These are phyloP conservation scores for Euleptes europaea DNA, from an alignment of 2,113 vertebrate genomes.

Conservation along the genomic window DNA sequence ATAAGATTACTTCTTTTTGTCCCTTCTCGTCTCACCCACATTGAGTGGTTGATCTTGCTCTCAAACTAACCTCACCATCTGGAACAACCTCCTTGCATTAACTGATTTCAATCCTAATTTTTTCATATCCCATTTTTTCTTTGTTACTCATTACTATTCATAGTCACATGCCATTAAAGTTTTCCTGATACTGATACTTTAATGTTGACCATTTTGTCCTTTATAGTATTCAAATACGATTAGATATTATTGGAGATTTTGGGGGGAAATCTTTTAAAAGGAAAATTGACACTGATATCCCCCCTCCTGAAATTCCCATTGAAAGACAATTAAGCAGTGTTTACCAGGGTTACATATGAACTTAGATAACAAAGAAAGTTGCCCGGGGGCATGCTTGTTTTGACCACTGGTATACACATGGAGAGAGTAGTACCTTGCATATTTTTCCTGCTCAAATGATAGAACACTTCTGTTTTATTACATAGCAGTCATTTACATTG, in stretches of 20 bases:
- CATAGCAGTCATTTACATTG: neutral
- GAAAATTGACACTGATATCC: too few relatives aligned
- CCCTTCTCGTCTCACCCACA: slow-evolving; percentile 31
- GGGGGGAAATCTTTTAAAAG: too few relatives aligned
- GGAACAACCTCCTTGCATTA: slow-evolving; percentile 29
- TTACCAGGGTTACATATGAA: too few relatives aligned
- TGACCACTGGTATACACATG: too few relatives aligned
- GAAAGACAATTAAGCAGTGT: too few relatives aligned
- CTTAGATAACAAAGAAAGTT: too few relatives aligned
- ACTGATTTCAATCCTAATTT: neutral
- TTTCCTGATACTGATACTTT: slow-evolving; percentile 22
- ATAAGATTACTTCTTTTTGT: neutral
- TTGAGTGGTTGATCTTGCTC: neutral
- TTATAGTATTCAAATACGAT: neutral
- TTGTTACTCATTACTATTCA: slow-evolving; percentile 6
- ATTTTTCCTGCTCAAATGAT: neutral
- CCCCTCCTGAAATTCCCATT: too few relatives aligned
- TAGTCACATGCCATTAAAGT: neutral
- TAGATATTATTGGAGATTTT: neutral
- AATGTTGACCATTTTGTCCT: neutral
- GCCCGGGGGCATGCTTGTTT: too few relatives aligned
- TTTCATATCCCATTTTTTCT: slow-evolving; percentile 12
- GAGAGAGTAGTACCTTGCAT: neutral
- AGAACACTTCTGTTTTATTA: neutral
- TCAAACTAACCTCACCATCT: slow-evolving; percentile 22